A percentile compares a stretch with the other conserved stretches of the same genome.
These are phyloP conservation scores for Sylvicapra grimmia DNA, from an alignment of 2,113 vertebrate species.

Conservation along the genomic window DNA sequence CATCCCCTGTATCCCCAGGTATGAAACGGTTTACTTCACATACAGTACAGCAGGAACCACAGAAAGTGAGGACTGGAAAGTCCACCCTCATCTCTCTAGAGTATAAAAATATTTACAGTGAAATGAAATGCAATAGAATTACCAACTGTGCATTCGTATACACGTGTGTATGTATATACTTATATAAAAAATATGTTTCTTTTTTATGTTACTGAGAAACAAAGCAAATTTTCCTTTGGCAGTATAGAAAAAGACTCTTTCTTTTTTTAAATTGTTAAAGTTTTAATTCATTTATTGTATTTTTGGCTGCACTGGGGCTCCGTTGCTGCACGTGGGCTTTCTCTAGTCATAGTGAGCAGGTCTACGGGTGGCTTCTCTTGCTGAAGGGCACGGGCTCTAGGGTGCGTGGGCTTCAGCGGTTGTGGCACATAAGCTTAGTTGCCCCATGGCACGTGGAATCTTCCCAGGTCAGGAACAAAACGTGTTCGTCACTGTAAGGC, in stretches of 20 bases:
- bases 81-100: background rate
- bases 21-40: background rate
- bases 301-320: background rate
- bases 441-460: background rate
- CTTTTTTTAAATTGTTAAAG: background rate
- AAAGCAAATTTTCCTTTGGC: background rate
- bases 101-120: background rate
- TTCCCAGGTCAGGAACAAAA: background rate
- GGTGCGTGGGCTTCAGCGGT: fast-evolving
- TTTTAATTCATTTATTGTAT: background rate
- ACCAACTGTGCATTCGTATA: background rate
- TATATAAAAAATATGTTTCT: background rate
- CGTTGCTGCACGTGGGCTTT: fast-evolving
- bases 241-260: background rate
- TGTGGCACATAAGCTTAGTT: background rate
- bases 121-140: background rate
- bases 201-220: background rate
- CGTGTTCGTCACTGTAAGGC: background rate
- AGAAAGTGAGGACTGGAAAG: background rate
- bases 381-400: background rate
- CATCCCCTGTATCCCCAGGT: background rate
- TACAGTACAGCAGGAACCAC: background rate
- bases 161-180: background rate
- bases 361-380: background rate
- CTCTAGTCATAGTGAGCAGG: background rate